Evolutionary conservation across 2,888 invertebrate genomes (phyloP).

Genomic region (Gymnoscelis rufifasciata): DNA sequence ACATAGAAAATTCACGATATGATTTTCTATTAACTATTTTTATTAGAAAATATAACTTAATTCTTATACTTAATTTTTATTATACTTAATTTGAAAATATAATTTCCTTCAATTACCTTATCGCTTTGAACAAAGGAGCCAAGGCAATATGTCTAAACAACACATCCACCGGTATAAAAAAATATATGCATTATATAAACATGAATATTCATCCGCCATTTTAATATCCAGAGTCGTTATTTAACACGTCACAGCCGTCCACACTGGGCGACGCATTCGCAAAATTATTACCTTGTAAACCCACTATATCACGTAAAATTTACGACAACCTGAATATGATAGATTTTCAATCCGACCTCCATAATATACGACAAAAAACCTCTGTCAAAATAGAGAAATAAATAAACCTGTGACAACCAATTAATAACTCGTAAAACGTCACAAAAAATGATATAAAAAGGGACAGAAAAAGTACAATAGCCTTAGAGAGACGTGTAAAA

Average conservation of each 20-base stretch:
- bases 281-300: conserved; percentile 75
- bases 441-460: conserved; percentile 71
- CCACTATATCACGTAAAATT: conserved; percentile 76
- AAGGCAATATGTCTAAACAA: conserved; percentile 5
- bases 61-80: too few relatives aligned
- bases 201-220: conserved; percentile 58
- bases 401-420: conserved; percentile 77
- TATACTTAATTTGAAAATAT: too few relatives aligned
- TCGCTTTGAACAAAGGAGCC: not conserved
- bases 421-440: conserved; percentile 80
- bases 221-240: conserved; percentile 73
- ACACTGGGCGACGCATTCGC: conserved; percentile 69
- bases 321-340: conserved; percentile 79
- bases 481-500: conserved; percentile 72
- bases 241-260: conserved; percentile 75
- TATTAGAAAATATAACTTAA: too few relatives aligned
- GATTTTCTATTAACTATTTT: too few relatives aligned
- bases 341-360: conserved; percentile 76
- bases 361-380: conserved; percentile 73
- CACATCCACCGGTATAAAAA: conserved; percentile 9
- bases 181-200: conserved; percentile 30
- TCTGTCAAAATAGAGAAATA: conserved; percentile 78
- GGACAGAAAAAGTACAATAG: conserved; percentile 73
- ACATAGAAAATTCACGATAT: too few relatives aligned
- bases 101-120: too few relatives aligned